Evolutionary conservation across 1,140 invertebrate species (phyloP).

Genomic region (Ptiloglossa arizonensis): DNA sequence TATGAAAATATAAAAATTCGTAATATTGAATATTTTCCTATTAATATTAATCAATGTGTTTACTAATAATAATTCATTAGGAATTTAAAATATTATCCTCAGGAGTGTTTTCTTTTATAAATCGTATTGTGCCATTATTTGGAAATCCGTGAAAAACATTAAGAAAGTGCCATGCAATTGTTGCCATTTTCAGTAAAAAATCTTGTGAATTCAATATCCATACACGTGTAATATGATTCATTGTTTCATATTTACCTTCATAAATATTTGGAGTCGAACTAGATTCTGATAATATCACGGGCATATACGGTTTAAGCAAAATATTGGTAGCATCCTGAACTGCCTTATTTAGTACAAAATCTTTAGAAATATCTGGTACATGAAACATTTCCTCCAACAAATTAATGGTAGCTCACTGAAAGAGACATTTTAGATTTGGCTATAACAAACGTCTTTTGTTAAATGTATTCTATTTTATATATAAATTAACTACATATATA

Average conservation of each 20-base stretch:
- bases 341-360: slow-evolving; percentile 51
- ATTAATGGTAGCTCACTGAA: slow-evolving; percentile 36
- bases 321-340: slow-evolving; percentile 55
- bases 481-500: not conserved
- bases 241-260: not conserved
- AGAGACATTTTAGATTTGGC: not conserved
- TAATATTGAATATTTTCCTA: not conserved
- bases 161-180: slow-evolving; percentile 62
- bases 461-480: not conserved
- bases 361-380: slow-evolving; percentile 36
- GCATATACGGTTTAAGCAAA: slow-evolving; percentile 37
- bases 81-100: slow-evolving; percentile 2
- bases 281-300: not conserved
- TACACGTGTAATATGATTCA: not conserved
- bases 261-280: not conserved
- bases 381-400: slow-evolving; percentile 36
- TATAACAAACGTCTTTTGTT: slow-evolving; percentile 9
- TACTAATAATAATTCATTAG: not conserved
- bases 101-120: not conserved
- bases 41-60: not conserved
- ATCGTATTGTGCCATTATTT: not conserved
- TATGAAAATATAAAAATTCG: slow-evolving; percentile 5
- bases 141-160: slow-evolving; percentile 50
- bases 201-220: slow-evolving; percentile 35
- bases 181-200: slow-evolving; percentile 59